A percentile compares a stretch with the other conserved stretches of the same genome.
Conservation (phyloP, 2,113 vertebrate genomes). For the Micronisus gabar region DNA sequence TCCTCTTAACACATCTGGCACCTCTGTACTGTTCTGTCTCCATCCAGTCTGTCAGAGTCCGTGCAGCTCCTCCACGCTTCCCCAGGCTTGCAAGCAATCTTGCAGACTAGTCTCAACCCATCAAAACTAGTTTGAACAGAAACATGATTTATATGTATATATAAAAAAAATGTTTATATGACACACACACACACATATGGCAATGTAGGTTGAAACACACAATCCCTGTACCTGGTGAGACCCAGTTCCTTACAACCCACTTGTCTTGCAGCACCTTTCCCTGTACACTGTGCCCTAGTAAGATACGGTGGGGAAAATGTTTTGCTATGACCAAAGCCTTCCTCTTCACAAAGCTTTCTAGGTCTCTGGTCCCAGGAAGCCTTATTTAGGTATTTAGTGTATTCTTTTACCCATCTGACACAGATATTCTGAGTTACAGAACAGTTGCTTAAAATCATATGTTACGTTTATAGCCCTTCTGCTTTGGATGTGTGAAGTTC, state of each 20-base stretch:
- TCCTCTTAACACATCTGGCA: background rate
- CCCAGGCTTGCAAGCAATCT: background rate
- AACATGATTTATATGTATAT: accelerated
- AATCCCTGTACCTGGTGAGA: background rate
- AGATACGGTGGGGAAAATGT: background rate
- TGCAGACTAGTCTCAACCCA: background rate
- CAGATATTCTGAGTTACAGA: background rate
- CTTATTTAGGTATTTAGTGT: background rate
- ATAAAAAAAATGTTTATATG: background rate
- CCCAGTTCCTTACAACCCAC: background rate
- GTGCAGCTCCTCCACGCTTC: background rate
- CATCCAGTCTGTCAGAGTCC: background rate
- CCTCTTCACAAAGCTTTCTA: background rate
- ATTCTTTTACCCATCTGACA: background rate
- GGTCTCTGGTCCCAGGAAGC: background rate
- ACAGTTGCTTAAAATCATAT: background rate
- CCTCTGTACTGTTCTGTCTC: background rate
- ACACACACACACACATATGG: too few relatives aligned
- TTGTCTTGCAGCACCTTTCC: background rate
- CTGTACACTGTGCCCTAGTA: background rate
- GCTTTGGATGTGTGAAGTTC: background rate
- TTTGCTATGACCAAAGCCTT: background rate
- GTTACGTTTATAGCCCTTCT: background rate
- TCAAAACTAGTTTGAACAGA: background rate
- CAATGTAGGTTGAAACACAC: background rate